Evolutionary conservation across 1,140 invertebrate genomes (phyloP).

Genomic region (Diabrotica undecimpunctata): DNA sequence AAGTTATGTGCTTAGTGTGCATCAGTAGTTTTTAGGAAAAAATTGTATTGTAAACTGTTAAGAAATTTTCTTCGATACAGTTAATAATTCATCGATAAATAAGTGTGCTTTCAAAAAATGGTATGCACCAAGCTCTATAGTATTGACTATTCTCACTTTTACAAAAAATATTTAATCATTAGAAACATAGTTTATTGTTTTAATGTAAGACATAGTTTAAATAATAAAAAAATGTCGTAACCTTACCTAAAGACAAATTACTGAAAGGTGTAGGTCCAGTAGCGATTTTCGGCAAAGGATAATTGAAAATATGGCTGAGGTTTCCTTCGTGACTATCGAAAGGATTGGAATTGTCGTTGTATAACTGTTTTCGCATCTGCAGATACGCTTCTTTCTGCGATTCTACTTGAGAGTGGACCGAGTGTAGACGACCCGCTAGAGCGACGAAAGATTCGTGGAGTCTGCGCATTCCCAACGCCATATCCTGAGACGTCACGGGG

Average conservation of each 20-base stretch:
- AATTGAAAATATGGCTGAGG: slow-evolving; percentile 26
- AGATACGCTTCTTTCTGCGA: slow-evolving; percentile 80
- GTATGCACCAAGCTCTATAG: too few species aligned
- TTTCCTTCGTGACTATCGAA: slow-evolving; percentile 57
- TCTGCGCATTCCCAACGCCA: slow-evolving; percentile 61
- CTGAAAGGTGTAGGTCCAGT: slow-evolving; percentile 50
- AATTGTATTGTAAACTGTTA: too few species aligned
- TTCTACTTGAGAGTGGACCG: slow-evolving; percentile 66
- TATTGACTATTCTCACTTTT: too few species aligned
- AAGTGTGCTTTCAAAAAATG: too few species aligned
- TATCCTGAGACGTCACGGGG: slow-evolving; percentile 65
- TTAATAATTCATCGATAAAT: too few species aligned
- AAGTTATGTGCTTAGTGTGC: too few species aligned
- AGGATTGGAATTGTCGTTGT: slow-evolving; percentile 75
- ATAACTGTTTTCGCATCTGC: slow-evolving; percentile 71
- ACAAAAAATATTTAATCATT: too few species aligned
- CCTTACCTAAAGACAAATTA: slow-evolving; percentile 25
- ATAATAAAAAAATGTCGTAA: background rate
- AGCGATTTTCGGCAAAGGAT: slow-evolving; percentile 35
- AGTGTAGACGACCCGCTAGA: slow-evolving; percentile 77
- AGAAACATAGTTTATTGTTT: too few species aligned
- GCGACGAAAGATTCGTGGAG: slow-evolving; percentile 82
- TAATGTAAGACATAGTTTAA: too few species aligned
- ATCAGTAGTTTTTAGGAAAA: too few species aligned
- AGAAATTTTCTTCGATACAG: too few species aligned